A percentile compares a stretch with the other conserved stretches of the same genome.
These are phyloP conservation scores for Acromyrmex charruanus DNA, from an alignment of 1,140 invertebrate genomes.

Conservation along the genomic window DNA sequence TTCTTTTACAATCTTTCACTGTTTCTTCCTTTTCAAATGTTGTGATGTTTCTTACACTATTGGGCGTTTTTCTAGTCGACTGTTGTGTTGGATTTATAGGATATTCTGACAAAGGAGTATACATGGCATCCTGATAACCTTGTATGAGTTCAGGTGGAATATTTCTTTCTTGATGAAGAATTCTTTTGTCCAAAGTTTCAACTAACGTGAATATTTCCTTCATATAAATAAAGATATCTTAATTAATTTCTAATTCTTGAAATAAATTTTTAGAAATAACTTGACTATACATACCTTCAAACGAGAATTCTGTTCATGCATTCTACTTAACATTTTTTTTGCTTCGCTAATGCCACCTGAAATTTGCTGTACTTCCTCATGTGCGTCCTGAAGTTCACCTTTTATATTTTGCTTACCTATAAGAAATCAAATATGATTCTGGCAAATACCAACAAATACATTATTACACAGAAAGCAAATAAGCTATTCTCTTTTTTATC, in stretches of 20 bases:
- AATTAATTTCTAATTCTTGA: constrained; percentile 12
- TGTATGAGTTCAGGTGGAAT: constrained; percentile 72
- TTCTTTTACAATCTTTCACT: constrained; percentile 77
- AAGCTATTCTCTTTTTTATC: constrained; percentile 41
- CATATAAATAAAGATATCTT: neutral
- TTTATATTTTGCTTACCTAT: constrained; percentile 71
- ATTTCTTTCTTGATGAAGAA: constrained; percentile 75
- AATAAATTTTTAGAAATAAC: neutral
- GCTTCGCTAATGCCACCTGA: constrained; percentile 52
- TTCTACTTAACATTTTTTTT: constrained; percentile 63
- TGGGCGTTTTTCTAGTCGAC: neutral
- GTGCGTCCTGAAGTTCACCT: constrained; percentile 61
- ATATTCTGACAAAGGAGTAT: neutral
- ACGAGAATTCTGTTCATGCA: constrained; percentile 70
- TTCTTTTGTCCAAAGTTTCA: constrained; percentile 65
- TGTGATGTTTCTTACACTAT: neutral
- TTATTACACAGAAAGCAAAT: constrained; percentile 46
- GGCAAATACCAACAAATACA: neutral
- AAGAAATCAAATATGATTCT: constrained; percentile 39
- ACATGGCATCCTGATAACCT: constrained; percentile 49
- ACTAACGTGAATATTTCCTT: constrained; percentile 68
- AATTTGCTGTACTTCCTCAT: constrained; percentile 38
- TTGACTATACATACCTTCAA: constrained; percentile 68
- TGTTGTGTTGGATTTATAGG: constrained; percentile 9
- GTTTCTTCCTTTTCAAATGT: neutral